Evolutionary conservation across 2,888 invertebrate genomes (phyloP).

Genomic region (Himalopsyche anomala): DNA sequence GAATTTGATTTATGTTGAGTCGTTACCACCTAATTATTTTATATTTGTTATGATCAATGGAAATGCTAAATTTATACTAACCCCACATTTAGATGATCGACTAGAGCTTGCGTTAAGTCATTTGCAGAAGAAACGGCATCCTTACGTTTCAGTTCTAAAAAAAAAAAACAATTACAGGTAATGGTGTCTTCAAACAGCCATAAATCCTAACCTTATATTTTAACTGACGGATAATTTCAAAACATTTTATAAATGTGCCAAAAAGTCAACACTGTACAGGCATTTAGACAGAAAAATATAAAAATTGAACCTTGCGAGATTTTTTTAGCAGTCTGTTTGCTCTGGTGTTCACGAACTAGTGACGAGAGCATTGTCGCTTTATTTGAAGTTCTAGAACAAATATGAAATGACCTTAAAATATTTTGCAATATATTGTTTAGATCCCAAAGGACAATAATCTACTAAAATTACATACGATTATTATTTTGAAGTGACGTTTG

Average conservation of each 20-base stretch:
- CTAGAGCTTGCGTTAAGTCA: conserved; percentile 93
- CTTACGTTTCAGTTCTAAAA: conserved; percentile 91
- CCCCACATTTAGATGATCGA: conserved; percentile 99
- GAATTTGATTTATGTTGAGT: no score
- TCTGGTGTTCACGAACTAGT: conserved; percentile 92
- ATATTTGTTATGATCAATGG: no score
- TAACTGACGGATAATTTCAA: no score
- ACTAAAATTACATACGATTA: no score
- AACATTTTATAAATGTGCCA: no score
- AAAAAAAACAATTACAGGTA: neutral
- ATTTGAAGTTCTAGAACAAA: no score
- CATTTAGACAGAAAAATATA: conserved; percentile 28
- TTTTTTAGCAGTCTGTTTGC: conserved; percentile 86
- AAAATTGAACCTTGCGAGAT: conserved; percentile 84
- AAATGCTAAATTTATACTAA: conserved; percentile 72
- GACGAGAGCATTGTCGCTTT: conserved; percentile 84
- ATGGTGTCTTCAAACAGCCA: neutral
- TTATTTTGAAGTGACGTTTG: no score
- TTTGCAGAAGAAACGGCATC: conserved; percentile 96
- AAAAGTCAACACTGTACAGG: no score
- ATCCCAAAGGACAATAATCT: no score
- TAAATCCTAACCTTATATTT: neutral
- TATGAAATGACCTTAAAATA: no score
- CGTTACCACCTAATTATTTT: no score
- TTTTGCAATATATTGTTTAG: no score